Base-by-base conservation (phyloP, 2,888 invertebrate species). In the Drosophila seclusa region DNA sequence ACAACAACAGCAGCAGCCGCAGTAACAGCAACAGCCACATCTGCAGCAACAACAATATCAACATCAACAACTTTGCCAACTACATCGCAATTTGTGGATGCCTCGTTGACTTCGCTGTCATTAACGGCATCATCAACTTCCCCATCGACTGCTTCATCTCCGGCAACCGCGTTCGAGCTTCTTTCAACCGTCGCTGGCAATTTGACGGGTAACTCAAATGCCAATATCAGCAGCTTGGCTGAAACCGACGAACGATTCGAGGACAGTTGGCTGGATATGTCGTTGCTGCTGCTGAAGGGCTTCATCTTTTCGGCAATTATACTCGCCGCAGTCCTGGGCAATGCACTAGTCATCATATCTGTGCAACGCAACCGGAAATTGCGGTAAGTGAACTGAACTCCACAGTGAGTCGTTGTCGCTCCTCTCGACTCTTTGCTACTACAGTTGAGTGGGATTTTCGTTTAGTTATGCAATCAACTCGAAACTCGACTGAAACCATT, bases 321-420 rank as follows among this genome's bases (percentile, higher is more conserved):
- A 91, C 94, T 97, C 66, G 96, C 97, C 80, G 98, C 98, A 36
- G 95, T 98, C 24, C 95, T 98, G 66, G 99, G 98, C 62, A 99
- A 99, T 94, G 96, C 98, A 3, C 94, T 99, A 80, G 98, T 99
- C 87, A 93, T 93, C 76, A 93, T 93, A 73, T 93, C 93, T 38
- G 93, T 93, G 70, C 93, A 93, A 71, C 92, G 93, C 70, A 93
- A 93, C 90, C 91, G 93, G 57, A 93, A 93, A 87, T 89, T 93
- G 82, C 92, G 93, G 93, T 93, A 90, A 91, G 92, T 88, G n/a
- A 67, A 62, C 8, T 40, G 21, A 32, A 42, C 21, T 24, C 4
- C 50, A 16, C 16, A 16, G 4, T 2, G 49, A 16, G 7, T 16
- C 7, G 16, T 21, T 13, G 4, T 45, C 21, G 21, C 7, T 45